Evolutionary conservation across 2,888 invertebrate species (phyloP).

Genomic region (Parascotia fuliginaria): DNA sequence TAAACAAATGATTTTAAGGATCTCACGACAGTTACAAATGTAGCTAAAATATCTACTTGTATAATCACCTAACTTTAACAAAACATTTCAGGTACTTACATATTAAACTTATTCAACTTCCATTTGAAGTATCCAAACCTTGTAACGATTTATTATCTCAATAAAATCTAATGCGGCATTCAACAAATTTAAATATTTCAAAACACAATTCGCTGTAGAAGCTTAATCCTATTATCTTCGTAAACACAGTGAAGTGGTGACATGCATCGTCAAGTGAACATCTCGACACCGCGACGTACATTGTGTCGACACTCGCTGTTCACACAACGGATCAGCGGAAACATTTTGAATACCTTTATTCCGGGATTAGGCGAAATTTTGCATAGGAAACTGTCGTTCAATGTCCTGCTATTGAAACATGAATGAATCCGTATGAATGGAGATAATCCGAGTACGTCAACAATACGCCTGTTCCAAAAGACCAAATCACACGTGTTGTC

Average conservation of each 20-base stretch:
- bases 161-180: slow-evolving; percentile 49
- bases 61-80: slow-evolving; percentile 19
- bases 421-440: slow-evolving; percentile 65
- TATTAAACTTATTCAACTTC: slow-evolving; percentile 8
- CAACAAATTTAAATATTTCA: slow-evolving; percentile 58
- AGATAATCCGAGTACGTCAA: slow-evolving; percentile 58
- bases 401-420: slow-evolving; percentile 68
- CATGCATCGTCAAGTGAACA: slow-evolving; percentile 78
- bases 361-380: slow-evolving; percentile 81
- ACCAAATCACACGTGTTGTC: slow-evolving; percentile 76
- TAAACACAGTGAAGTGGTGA: slow-evolving; percentile 73
- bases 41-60: no score
- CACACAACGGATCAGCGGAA: slow-evolving; percentile 67
- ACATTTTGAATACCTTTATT: slow-evolving; percentile 77
- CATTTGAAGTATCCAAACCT: slow-evolving; percentile 9
- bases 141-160: slow-evolving; percentile 40
- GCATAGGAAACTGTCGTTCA: slow-evolving; percentile 82
- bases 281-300: slow-evolving; percentile 55
- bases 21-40: slow-evolving; percentile 1
- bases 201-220: slow-evolving; percentile 64
- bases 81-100: slow-evolving; percentile 11
- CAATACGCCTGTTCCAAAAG: slow-evolving; percentile 67
- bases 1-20: no score
- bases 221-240: slow-evolving; percentile 79
- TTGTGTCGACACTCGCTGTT: slow-evolving; percentile 54